Evolutionary conservation across 2,797 vertebrate genomes (phyloP), one percentile per base, ranked within the genome.

Genomic region (Alca torda): DNA sequence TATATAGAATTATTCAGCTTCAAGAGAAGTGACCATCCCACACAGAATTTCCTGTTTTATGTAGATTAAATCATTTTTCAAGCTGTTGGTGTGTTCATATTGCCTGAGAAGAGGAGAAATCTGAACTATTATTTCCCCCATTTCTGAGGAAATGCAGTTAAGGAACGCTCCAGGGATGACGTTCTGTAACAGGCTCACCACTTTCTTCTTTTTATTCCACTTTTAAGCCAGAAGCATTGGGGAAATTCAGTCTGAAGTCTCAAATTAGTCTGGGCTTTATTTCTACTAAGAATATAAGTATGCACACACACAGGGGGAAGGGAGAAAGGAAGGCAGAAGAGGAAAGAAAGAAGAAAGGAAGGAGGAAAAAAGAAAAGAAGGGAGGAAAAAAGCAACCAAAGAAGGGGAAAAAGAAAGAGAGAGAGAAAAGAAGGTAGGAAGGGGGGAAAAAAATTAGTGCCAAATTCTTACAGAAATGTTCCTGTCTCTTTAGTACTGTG

Each of bases 21-120:
- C 2, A 11, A 75, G 20, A 86, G 45, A 90, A 68, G 10, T 61
- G 53, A 69, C 41, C 39, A 88, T 75, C 45, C 57, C 20, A 4
- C 93, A 75, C 61, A 91, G 51, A 88, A 90, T 85, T 90, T 91
- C 69, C 65, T 88, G 53, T 7, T 87, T 84, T 84, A 88, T 91
- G 73, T 61, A 88, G 64, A 91, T 90, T 68, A 86, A 95, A 95
- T 93, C 0, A 57, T 57, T 88, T 89, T 89, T 64, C 28, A 77
- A 78, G 37, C 6, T 84, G 25, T 74, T 78, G 8, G 7, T 80
- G 31, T 91, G 21, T 75, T 91, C 75, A 11, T 75, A 53, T 56
- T 87, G 56, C 48, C 41, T 77, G 37, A 74, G 65, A 90, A 91
- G 30, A 56, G 41, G 16, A 77, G 31, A 53, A 93, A 88, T 91